phyloP scores from a whole-genome alignment of 1,140 invertebrate genomes.

The Drosophila bocki region DNA sequence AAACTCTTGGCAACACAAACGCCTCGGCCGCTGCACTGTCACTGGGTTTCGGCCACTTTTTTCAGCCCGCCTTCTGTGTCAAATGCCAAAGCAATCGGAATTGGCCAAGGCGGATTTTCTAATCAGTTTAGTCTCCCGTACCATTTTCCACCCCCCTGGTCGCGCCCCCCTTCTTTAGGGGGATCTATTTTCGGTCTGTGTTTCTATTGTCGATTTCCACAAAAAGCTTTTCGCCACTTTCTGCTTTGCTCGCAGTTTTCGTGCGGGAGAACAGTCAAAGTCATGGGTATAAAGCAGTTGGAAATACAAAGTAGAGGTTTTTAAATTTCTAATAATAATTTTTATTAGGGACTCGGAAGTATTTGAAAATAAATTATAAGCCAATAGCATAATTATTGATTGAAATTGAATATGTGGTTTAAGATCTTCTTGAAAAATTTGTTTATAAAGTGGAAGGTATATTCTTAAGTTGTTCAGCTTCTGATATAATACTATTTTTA shows the following conservation, averaged over 20 bases:
- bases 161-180: not conserved
- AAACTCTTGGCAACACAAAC: slow-evolving; percentile 43
- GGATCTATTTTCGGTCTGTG: slow-evolving; percentile 39
- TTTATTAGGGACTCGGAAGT: too few species aligned
- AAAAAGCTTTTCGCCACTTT: slow-evolving; percentile 45
- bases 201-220: slow-evolving; percentile 38
- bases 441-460: too few species aligned
- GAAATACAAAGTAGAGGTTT: too few species aligned
- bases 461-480: too few species aligned
- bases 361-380: too few species aligned
- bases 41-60: slow-evolving; percentile 16
- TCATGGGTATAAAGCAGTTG: slow-evolving; percentile 12
- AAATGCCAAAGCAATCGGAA: slow-evolving; percentile 58
- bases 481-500: too few species aligned
- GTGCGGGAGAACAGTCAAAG: slow-evolving; percentile 33
- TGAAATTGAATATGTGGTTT: too few species aligned
- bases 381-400: too few species aligned
- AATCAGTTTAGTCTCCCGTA: slow-evolving; percentile 38
- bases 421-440: too few species aligned
- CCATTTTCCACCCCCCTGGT: not conserved
- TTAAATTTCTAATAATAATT: too few species aligned
- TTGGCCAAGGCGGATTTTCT: slow-evolving; percentile 56
- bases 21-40: slow-evolving; percentile 36
- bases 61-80: slow-evolving; percentile 38
- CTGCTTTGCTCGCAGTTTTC: slow-evolving; percentile 43